Base-by-base conservation (phyloP, 2,888 invertebrate species). In the Synergus gifuensis region DNA sequence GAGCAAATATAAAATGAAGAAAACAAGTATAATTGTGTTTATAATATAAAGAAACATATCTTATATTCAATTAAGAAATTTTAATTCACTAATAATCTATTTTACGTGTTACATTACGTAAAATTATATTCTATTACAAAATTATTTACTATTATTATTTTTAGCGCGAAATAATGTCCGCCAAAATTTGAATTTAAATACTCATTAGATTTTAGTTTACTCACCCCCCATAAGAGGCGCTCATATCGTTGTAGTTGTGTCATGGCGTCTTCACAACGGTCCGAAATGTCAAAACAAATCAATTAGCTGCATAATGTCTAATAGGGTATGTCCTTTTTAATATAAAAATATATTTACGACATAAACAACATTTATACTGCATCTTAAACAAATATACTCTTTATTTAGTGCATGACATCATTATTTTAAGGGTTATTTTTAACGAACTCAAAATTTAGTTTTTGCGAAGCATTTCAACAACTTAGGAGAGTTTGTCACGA, bases 251-350 rank as follows among this genome's bases (percentile, higher is more conserved):
- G 64, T 78, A 84, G 83, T 84, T 84, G 83, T 84, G 49, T 69
- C 73, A 73, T 73, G 73, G 73, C 73, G 36, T 36, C 54, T 49
- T 73, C 73, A 54, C 79, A 76, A 83, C 63, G n/a, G 12, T 28
- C 78, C 76, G 79, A 83, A 82, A 82, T 87, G 87, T 88, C 86
- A 87, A 86, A 85, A 84, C 82, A 78, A 81, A 86, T 85, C 83
- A 85, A 85, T 86, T 83, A 82, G 67, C 60, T 44, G 69, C 84
- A 86, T 84, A 85, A 89, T 89, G 89, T 88, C 88, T 77, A 83
- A 83, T 76, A 88, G 86, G 85, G 89, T 89, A 77, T 73, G 81
- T 82, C 42, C 76, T 73, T 73, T 54, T 73, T 18, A 73, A 73
- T 73, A 54, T 40, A 1, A 40, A n/a, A n/a, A 54, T 11, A 1